Conservation (phyloP, 2,113 vertebrate genomes). For the Noturus placidus region DNA sequence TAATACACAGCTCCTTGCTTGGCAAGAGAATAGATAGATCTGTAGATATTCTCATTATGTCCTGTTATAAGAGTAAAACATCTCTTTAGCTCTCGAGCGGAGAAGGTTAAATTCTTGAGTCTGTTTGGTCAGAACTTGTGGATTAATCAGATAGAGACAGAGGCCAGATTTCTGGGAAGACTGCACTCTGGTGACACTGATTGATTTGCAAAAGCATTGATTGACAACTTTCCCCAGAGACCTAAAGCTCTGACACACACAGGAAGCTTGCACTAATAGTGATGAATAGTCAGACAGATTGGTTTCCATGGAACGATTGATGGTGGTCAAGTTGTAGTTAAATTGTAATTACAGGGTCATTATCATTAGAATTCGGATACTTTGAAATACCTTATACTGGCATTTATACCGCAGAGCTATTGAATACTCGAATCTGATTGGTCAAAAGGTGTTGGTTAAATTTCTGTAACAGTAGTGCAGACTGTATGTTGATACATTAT, state of each 20-base stretch:
- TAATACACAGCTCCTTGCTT: background rate
- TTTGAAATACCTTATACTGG: background rate
- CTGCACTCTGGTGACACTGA: conserved; percentile 18
- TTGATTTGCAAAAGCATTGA: conserved; percentile 38
- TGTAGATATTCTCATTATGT: background rate
- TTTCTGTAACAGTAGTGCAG: background rate
- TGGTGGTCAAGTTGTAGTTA: background rate
- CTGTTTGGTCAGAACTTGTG: background rate
- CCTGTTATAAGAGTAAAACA: background rate
- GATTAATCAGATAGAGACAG: background rate
- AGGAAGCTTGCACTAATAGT: conserved; percentile 31
- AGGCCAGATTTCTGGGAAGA: conserved; percentile 33
- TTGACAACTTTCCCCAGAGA: conserved; percentile 33
- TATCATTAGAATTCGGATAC: background rate
- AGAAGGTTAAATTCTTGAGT: background rate
- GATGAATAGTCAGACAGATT: conserved; percentile 24
- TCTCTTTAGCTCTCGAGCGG: background rate
- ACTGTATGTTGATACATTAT: background rate
- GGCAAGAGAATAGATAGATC: background rate
- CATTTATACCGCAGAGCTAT: background rate
- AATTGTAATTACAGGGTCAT: background rate
- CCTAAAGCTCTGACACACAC: conserved; percentile 36
- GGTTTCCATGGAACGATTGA: conserved; percentile 2
- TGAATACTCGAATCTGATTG: background rate
- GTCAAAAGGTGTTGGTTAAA: background rate